phyloP scores from a whole-genome alignment of 2,888 invertebrate species.

The Megamerina dolium region DNA sequence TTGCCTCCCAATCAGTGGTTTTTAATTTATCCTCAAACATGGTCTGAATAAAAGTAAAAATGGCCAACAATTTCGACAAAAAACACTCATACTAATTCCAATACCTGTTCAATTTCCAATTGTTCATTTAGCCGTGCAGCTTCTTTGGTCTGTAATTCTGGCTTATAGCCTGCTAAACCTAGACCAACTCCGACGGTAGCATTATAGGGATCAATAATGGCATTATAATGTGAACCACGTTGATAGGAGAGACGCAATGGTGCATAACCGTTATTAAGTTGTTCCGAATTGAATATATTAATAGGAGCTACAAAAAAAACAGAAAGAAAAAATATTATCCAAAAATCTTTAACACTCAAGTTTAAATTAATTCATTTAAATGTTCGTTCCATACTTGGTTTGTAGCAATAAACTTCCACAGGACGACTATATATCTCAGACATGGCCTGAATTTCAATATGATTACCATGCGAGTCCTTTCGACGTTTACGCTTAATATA shows the following conservation, averaged over 20 bases:
- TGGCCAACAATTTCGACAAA: background rate
- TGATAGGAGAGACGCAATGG: slow-evolving; percentile 83
- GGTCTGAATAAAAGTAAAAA: slow-evolving; percentile 52
- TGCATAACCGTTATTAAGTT: slow-evolving; percentile 64
- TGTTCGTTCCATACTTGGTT: slow-evolving; percentile 40
- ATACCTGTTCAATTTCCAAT: slow-evolving; percentile 70
- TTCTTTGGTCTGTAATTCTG: slow-evolving; percentile 66
- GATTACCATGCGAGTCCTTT: slow-evolving; percentile 80
- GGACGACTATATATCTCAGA: slow-evolving; percentile 84
- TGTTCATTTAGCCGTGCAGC: slow-evolving; percentile 74
- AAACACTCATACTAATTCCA: background rate
- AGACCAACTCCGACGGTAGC: slow-evolving; percentile 76
- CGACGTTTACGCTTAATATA: slow-evolving; percentile 76
- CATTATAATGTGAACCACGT: slow-evolving; percentile 81
- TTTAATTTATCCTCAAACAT: slow-evolving; percentile 86
- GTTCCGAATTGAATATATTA: slow-evolving; percentile 76
- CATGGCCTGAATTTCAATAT: slow-evolving; percentile 86
- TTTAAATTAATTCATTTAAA: no score
- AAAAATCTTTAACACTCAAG: no score
- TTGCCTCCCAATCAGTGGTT: slow-evolving; percentile 88
- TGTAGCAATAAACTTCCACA: slow-evolving; percentile 67
- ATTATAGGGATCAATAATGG: slow-evolving; percentile 78
- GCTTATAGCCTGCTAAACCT: slow-evolving; percentile 74
- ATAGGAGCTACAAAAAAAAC: slow-evolving; percentile 62
- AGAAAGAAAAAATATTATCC: background rate